Base-by-base conservation (phyloP, 2,113 vertebrate genomes). In the Forbesichthys agassizii region DNA sequence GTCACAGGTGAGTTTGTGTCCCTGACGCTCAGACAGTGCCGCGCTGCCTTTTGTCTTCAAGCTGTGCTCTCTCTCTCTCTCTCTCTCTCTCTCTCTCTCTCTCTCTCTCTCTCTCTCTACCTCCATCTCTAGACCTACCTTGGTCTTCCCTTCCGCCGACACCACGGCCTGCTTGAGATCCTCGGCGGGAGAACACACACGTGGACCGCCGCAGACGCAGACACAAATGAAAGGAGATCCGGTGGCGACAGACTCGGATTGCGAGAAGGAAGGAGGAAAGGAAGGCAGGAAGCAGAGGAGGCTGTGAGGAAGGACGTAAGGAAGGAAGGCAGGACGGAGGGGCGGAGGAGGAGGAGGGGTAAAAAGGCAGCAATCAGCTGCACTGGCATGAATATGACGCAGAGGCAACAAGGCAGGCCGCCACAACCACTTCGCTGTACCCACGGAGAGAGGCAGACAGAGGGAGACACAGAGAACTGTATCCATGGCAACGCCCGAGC, bases 361-460 rank as follows among this genome's bases (percentile, higher is more conserved):
- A 20, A 20, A 66, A 60, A 84, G 87, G 88, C 69, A 66, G 84
- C 77, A 84, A 81, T 86, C 81, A 81, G 86, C 90, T 91, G 90
- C 87, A 90, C 88, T 91, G 90, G 91, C 92, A 91, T 92, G 86
- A 92, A 92, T 92, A 92, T 92, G 92, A 93, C 91, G 92, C 92
- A 93, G 92, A 92, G 86, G 84, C 84, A 86, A 83, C 80, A 84
- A 82, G 80, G 52, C 36, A 52, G 55, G 36, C 36, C 84, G 86
- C 86, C 87, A 92, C 86, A 91, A 89, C 87, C 90, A 92, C 92
- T 91, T 88, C 88, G 87, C 79, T 82, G 85, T 90, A 89, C 89
- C 87, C 87, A 87, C 64, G 4, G 12, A 78, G 62, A 78, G 75
- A 78, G 70, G 62, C 63, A 62, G 46, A 52, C 33, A 61, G 58